A percentile compares a stretch with the other conserved stretches of the same genome.
These are phyloP conservation scores for Dendroctonus ponderosae DNA, from an alignment of 1,140 invertebrate species.

Conservation along the genomic window DNA sequence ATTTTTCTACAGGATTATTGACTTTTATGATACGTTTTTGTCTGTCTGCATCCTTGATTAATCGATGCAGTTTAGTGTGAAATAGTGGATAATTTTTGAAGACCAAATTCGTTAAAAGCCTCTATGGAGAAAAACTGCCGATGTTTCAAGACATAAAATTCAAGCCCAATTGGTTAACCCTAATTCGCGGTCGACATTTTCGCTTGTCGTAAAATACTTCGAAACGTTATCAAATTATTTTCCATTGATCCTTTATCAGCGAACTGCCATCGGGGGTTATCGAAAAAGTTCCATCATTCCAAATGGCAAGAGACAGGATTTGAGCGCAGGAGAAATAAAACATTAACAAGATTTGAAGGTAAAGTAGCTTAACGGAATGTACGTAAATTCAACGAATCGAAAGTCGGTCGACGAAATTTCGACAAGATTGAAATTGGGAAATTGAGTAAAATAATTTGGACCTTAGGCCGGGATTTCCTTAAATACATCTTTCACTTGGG, in stretches of 20 bases:
- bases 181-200: background rate
- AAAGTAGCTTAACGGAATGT: slow-evolving; percentile 14
- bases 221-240: slow-evolving; percentile 11
- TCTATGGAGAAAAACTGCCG: too few relatives aligned
- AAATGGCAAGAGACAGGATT: slow-evolving; percentile 12
- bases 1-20: too few relatives aligned
- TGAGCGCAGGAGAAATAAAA: slow-evolving; percentile 7
- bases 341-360: slow-evolving; percentile 17
- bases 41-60: too few relatives aligned
- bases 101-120: too few relatives aligned
- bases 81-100: too few relatives aligned
- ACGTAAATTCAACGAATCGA: slow-evolving; percentile 3
- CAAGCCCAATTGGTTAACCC: background rate
- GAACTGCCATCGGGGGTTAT: slow-evolving; percentile 3
- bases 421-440: slow-evolving; percentile 12
- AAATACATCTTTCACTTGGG: too few relatives aligned
- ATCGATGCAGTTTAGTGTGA: too few relatives aligned
- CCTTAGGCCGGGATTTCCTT: too few relatives aligned
- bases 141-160: too few relatives aligned
- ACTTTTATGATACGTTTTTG: too few relatives aligned
- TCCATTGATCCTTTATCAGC: slow-evolving; percentile 7
- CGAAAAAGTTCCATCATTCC: slow-evolving; percentile 8
- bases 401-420: slow-evolving; percentile 1
- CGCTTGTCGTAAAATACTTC: slow-evolving; percentile 5
- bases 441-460: too few relatives aligned